Evolutionary conservation across 2,888 invertebrate genomes (phyloP).

Genomic region (Mesodorylaimus sp.): DNA sequence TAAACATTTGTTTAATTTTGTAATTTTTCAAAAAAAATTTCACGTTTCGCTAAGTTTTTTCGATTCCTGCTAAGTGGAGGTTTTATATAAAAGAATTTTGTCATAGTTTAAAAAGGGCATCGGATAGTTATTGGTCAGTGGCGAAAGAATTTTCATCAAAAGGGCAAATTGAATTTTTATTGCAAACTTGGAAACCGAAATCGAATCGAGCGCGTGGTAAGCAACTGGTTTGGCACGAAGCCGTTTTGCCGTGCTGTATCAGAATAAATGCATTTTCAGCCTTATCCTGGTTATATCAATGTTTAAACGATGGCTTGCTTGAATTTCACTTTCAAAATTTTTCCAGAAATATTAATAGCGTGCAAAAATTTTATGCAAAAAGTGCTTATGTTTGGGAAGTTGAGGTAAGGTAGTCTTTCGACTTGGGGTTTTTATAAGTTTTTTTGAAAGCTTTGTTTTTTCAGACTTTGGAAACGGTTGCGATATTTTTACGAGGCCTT

Average conservation of each 20-base stretch:
- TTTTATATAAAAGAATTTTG: too few species aligned
- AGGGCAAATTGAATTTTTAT: not conserved
- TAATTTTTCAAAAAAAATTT: too few species aligned
- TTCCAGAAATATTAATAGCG: not conserved
- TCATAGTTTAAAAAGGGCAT: too few species aligned
- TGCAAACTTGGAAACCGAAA: not conserved
- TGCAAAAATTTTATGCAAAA: slow-evolving; percentile 1
- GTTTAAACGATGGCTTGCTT: slow-evolving; percentile 2
- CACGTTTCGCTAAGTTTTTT: too few species aligned
- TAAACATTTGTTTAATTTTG: not conserved
- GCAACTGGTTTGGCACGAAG: too few species aligned
- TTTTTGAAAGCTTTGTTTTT: not conserved
- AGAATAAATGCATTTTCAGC: too few species aligned
- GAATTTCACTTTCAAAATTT: not conserved
- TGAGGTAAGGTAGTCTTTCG: slow-evolving; percentile 2
- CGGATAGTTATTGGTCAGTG: not conserved
- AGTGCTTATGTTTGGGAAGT: not conserved
- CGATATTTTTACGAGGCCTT: not conserved
- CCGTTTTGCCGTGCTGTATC: too few species aligned
- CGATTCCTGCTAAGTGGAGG: too few species aligned
- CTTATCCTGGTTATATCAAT: slow-evolving; percentile 4
- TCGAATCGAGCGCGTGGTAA: not conserved
- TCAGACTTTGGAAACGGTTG: not conserved
- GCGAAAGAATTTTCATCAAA: slow-evolving; percentile 1
- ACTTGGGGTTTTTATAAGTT: not conserved